Base-by-base conservation (phyloP, 2,113 vertebrate species). In the Lipotes vexillifer region DNA sequence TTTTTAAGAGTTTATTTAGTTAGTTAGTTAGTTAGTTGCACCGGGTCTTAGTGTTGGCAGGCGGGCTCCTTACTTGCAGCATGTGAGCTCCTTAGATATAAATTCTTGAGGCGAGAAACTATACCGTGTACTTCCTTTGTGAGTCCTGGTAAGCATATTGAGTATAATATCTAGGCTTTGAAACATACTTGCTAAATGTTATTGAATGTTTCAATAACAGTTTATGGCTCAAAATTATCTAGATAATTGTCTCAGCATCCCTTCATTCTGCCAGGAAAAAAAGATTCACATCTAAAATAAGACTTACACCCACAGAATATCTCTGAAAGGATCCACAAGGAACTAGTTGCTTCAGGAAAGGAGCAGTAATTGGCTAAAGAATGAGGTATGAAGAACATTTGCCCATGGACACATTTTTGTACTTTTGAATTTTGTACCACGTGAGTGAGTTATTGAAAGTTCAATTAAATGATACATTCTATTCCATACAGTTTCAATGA, bases 171-270 rank as follows among this genome's bases (percentile, higher is more conserved):
- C 33, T 71, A 44, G 46, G 5, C 14, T 93, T 75, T 88, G 49
- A 80, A 71, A 82, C 29, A 66, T 12, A 80, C 7, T 78, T 95
- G 12, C 13, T 41, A 23, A 61, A n/a, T 15, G 10, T 61, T 71
- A 41, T 12, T 55, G n/a, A 93, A 95, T 55, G 49, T 87, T 81
- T n/a, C 74, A 72, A 27, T 82, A 93, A 82, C 21, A 59, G 63
- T 92, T 80, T 90, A 74, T 20, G 13, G 4, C 55, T 96, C 57
- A 89, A 94, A 75, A 88, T 84, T 90, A 80, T 74, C 92, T 84
- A 75, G 49, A 36, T 63, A 46, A 91, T 66, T 63, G 36, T 89
- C 71, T 82, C 55, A 36, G 11, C 44, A 90, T 87, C 36, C 59
- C 41, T 80, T 95, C 21, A 5, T 86, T 89, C 68, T 89, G 8